Evolutionary conservation across 2,797 vertebrate genomes (phyloP), one percentile per base, ranked within the genome.

Genomic region (Sorex maritimensis): DNA sequence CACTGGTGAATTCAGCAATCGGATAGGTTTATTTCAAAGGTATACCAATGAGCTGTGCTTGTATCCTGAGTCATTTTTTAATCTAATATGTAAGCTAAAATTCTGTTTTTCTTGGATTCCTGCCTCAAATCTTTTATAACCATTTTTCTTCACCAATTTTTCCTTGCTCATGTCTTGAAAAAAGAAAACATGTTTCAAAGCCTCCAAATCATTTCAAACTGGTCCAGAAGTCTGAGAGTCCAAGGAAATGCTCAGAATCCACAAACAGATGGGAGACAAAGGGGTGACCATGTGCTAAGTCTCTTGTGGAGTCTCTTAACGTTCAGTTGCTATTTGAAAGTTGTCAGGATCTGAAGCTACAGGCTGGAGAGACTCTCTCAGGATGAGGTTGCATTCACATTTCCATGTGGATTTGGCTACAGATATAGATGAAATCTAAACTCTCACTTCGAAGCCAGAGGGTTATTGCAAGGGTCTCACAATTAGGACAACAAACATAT

Each of bases 281-380:
- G 17, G 11, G 41, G 13, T 24, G 38, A 44, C 49, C 3, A 6
- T 44, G 19, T 34, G 13, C 74, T 17, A 34, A 17, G 13, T 19
- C 9, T 14, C 86, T 71, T 5, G 3, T 41, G 17, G 4, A 61
- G 26, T 61, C 41, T 67, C 46, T 41, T 52, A 77, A 80, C 63
- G 78, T 67, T 69, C 19, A 68, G n/a, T 41, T 58, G 46, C 83
- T 81, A 14, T 71, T 85, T 75, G 52, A 94, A 90, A 12, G 17
- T 58, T 44, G 69, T n/a, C 73, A 87, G 92, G 34, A 90, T 84
- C 12, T 80, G 86, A 83, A 83, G 9, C 49, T 86, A 38, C 68
- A 79, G n/a, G 79, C 2, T 52, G 15, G 13, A 74, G 30, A 92
- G 90, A 23, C 19, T 74, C 4, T 61, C n/a, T 68, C 23, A 67